Base-by-base conservation (phyloP, 2,888 invertebrate genomes). In the Drosophila putrida region DNA sequence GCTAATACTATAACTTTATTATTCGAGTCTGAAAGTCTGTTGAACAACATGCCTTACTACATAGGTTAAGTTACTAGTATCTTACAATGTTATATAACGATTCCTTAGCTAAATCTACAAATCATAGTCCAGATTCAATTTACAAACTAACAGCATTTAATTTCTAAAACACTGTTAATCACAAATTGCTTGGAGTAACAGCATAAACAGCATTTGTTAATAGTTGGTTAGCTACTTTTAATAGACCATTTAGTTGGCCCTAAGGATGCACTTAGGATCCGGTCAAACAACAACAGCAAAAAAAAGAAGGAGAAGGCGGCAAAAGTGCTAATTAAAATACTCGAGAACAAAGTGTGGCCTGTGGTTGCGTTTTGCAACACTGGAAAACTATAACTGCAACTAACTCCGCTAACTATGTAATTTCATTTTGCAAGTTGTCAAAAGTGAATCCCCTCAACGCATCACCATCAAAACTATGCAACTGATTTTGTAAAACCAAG, bases 281-380 rank as follows among this genome's bases (percentile, higher is more conserved):
- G 50, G 50, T 50, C 36, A 46, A 11, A 27, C n/a, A n/a, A n/a
- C n/a, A n/a, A n/a, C n/a, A n/a, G n/a, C 36, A 46, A 11, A 27
- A 46, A 44, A 44, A 35, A 25, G 20, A 10, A 20, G 3, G 3
- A 20, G 3, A 57, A 44, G 35, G 27, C 13, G 31, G 10, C 20
- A 71, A 76, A 60, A 59, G 64, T 49, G 55, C 66, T 66, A 61
- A 74, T 74, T 71, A 66, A 71, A 66, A 64, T 54, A 46, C 64
- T 75, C 35, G 35, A 9, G 36, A 43, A 71, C 59, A 67, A 55
- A 68, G 38, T 72, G 62, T 31, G 57, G 46, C 46, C 41, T 47
- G 51, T 28, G 62, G 28, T 31, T 28, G 35, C 36, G 25, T 46
- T 46, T 35, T 39, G 50, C 50, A 68, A 68, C 55, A 74, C 54